These are phyloP conservation scores for Encarsia formosa DNA, from an alignment of 2,888 invertebrate species.

Conservation along the genomic window DNA sequence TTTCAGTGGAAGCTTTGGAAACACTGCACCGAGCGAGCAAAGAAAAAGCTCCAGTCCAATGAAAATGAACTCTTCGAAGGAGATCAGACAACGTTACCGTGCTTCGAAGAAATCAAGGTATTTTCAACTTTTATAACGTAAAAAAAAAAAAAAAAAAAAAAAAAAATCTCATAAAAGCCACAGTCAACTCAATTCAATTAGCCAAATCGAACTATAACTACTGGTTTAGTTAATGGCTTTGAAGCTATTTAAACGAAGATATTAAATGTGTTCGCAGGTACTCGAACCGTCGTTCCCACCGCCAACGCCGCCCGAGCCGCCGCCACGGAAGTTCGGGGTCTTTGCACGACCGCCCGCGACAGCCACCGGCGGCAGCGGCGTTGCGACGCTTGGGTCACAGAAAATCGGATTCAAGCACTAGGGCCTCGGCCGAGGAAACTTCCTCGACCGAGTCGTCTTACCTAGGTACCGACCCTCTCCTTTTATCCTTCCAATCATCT, in stretches of 20 bases:
- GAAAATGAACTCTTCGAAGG: slow-evolving; percentile 27
- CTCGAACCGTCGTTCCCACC: slow-evolving; percentile 47
- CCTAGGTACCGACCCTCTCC: slow-evolving; percentile 7
- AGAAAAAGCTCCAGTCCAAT: slow-evolving; percentile 9
- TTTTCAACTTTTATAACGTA: no score
- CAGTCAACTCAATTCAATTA: no score
- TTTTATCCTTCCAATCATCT: not conserved
- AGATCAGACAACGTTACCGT: no score
- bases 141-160: no score
- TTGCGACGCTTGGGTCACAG: slow-evolving; percentile 22
- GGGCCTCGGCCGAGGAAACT: slow-evolving; percentile 36
- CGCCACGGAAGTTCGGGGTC: slow-evolving; percentile 45
- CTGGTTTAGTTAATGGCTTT: no score
- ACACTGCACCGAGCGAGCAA: slow-evolving; percentile 18
- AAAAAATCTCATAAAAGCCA: no score
- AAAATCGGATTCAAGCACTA: slow-evolving; percentile 43
- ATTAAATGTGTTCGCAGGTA: no score
- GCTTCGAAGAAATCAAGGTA: no score
- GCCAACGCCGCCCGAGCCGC: slow-evolving; percentile 38
- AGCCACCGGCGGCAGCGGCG: slow-evolving; percentile 16
- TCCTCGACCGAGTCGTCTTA: slow-evolving; percentile 35
- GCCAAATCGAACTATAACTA: no score
- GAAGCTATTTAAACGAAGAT: no score
- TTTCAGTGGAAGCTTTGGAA: slow-evolving; percentile 39
- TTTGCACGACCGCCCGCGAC: slow-evolving; percentile 43